Conservation (phyloP, 2,797 vertebrate species). For the Anguilla marmorata region DNA sequence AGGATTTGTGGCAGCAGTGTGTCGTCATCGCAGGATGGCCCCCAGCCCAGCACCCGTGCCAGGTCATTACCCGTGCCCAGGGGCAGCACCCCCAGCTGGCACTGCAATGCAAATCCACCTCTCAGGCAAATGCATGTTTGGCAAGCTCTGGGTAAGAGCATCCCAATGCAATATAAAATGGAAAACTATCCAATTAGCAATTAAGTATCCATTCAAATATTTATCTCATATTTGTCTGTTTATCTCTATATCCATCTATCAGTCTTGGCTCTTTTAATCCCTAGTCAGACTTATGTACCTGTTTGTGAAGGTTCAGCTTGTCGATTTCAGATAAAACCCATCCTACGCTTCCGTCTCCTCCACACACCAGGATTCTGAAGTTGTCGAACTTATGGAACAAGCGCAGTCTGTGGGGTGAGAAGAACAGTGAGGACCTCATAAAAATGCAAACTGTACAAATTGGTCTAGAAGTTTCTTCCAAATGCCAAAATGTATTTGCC, state of each 20-base stretch:
- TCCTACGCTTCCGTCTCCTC: constrained; percentile 81
- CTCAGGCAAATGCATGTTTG: neutral
- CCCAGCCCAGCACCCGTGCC: constrained; percentile 97
- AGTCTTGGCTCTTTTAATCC: neutral
- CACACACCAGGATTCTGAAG: constrained; percentile 82
- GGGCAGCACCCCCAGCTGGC: constrained; percentile 93
- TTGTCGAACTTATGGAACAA: constrained; percentile 85
- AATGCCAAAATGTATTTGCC: neutral
- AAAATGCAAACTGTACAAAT: neutral
- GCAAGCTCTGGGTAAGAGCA: neutral
- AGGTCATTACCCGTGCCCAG: constrained; percentile 96
- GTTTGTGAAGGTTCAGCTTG: constrained; percentile 80
- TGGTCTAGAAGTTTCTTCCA: neutral
- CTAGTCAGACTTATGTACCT: constrained; percentile 54
- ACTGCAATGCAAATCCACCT: constrained; percentile 67
- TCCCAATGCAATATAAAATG: neutral
- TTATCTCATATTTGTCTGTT: neutral
- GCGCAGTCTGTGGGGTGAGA: constrained; percentile 64
- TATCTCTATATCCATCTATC: neutral
- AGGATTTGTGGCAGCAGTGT: constrained; percentile 95
- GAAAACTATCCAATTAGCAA: neutral
- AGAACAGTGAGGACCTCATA: neutral
- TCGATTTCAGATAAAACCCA: constrained; percentile 84
- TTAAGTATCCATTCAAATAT: neutral
- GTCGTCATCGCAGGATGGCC: constrained; percentile 93